Percentiles rank a stretch among this genome's conserved stretches.
These are phyloP conservation scores for Scytalopus superciliaris DNA, from an alignment of 2,113 vertebrate species.

Conservation along the genomic window DNA sequence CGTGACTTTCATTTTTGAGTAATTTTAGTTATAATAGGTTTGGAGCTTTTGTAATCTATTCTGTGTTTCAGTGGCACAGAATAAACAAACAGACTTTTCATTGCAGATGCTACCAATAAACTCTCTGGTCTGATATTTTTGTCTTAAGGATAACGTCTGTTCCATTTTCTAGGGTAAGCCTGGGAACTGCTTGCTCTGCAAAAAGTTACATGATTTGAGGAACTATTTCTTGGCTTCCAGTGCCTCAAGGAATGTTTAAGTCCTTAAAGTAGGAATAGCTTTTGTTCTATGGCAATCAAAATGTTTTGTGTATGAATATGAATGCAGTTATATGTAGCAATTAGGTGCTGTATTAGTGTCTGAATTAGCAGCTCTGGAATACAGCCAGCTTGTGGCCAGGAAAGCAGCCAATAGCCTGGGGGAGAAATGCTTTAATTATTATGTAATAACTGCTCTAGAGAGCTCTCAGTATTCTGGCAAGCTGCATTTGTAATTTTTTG, in stretches of 20 bases:
- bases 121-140: neutral
- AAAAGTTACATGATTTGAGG: neutral
- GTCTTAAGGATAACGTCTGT: neutral
- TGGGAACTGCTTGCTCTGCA: neutral
- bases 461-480: neutral
- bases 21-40: neutral
- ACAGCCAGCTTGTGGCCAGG: constrained; percentile 32
- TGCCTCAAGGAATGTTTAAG: neutral
- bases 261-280: neutral
- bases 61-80: neutral
- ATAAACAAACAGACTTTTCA: neutral
- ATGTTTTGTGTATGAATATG: constrained; percentile 1
- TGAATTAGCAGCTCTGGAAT: constrained; percentile 16
- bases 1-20: neutral
- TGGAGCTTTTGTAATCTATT: neutral
- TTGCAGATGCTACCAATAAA: neutral
- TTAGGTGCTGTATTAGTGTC: constrained; percentile 29
- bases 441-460: neutral
- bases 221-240: neutral
- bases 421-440: constrained; percentile 31
- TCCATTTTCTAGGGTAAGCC: neutral
- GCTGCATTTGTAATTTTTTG: neutral
- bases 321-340: constrained; percentile 9
- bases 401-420: constrained; percentile 35
- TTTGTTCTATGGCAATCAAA: neutral